Evolutionary conservation across 2,888 invertebrate genomes (phyloP).

Genomic region (Sminthurinus aureus): DNA sequence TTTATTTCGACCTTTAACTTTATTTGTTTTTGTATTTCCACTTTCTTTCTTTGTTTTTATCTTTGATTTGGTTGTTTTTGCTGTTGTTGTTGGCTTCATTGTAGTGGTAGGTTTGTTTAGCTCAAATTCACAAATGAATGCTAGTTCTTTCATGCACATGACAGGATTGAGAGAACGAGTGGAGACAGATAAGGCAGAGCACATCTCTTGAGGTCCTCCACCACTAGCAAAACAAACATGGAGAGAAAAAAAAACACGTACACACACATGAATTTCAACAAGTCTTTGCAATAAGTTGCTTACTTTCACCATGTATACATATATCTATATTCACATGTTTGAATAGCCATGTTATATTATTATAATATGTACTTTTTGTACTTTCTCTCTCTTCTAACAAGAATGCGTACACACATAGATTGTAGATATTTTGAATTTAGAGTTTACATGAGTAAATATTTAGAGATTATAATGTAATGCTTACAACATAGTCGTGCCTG

Average conservation of each 20-base stretch:
- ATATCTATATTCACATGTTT: not conserved
- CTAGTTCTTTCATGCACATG: slow-evolving; percentile 48
- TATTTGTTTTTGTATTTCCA: slow-evolving; percentile 14
- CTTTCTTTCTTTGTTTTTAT: slow-evolving; percentile 22
- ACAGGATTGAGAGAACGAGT: slow-evolving; percentile 52
- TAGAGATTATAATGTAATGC: not conserved
- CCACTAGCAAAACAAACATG: slow-evolving; percentile 42
- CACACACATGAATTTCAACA: not conserved
- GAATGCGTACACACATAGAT: too few species aligned
- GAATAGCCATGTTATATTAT: too few species aligned
- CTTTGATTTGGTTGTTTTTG: slow-evolving; percentile 29
- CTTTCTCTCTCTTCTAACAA: too few species aligned
- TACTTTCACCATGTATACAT: not conserved
- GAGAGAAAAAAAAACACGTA: not conserved
- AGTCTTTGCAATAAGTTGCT: not conserved
- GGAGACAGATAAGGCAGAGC: slow-evolving; percentile 50
- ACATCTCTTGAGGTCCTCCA: slow-evolving; percentile 57
- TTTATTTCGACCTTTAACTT: slow-evolving; percentile 3
- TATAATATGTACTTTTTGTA: too few species aligned
- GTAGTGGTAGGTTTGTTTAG: slow-evolving; percentile 33
- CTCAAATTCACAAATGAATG: slow-evolving; percentile 57
- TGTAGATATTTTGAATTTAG: too few species aligned
- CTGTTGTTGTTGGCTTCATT: slow-evolving; percentile 29
- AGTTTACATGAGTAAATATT: too few species aligned
- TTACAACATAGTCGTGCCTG: slow-evolving; percentile 42